Conservation (phyloP, 2,113 vertebrate genomes). For the Neodon shergylaensis region DNA sequence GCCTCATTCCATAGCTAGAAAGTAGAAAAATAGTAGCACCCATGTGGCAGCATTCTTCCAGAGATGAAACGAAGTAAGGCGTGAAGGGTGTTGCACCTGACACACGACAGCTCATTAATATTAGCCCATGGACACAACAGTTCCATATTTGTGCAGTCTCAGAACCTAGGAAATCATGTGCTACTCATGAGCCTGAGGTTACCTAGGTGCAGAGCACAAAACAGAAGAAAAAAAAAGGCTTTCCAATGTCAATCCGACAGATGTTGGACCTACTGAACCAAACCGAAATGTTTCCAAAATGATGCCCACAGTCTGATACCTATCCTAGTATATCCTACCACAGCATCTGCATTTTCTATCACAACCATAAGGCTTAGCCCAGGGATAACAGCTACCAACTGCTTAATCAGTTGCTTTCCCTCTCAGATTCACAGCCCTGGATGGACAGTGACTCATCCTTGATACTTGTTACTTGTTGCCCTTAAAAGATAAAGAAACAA, state of each 20-base stretch:
- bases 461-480: not conserved
- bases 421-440: conserved; percentile 14
- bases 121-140: not conserved
- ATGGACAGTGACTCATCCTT: not conserved
- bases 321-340: not conserved
- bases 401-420: not conserved
- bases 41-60: not conserved
- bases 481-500: conserved; percentile 32
- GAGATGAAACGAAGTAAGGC: not conserved
- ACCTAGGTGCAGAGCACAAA: not conserved
- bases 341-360: not conserved
- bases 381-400: not conserved
- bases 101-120: not conserved
- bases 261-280: not conserved
- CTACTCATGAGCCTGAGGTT: not conserved
- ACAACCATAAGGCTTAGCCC: not conserved
- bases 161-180: not conserved
- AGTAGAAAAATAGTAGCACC: not conserved
- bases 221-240: not conserved
- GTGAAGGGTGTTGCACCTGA: not conserved
- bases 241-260: not conserved
- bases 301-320: not conserved
- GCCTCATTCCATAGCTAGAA: not conserved
- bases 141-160: not conserved
- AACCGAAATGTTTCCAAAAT: not conserved